Evolutionary conservation across 2,797 vertebrate species (phyloP).

Genomic region (Brachyalestes nurse): DNA sequence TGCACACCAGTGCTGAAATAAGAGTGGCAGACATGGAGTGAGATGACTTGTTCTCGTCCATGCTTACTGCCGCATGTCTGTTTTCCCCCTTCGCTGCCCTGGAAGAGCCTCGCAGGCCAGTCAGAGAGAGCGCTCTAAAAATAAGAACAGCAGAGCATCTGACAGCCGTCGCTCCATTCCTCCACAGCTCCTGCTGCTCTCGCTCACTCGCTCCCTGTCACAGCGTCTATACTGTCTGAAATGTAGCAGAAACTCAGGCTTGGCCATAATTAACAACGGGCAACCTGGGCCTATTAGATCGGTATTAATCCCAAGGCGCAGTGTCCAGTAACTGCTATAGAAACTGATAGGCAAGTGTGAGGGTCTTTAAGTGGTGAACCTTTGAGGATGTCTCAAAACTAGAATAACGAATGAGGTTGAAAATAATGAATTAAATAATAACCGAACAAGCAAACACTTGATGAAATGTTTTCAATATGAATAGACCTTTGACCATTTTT

Average conservation of each 20-base stretch:
- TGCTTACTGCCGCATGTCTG: slow-evolving; percentile 26
- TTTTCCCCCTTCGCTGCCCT: not conserved
- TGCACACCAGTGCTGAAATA: slow-evolving; percentile 50
- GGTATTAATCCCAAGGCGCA: not conserved
- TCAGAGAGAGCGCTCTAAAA: slow-evolving; percentile 33
- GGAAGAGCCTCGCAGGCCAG: slow-evolving; percentile 42
- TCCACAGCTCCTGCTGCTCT: not conserved
- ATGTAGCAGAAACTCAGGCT: not conserved
- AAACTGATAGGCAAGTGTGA: too few species aligned
- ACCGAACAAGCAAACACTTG: too few species aligned
- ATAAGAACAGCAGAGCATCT: slow-evolving; percentile 42
- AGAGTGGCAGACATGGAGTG: slow-evolving; percentile 35
- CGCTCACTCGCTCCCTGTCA: slow-evolving; percentile 24
- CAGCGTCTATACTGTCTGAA: slow-evolving; percentile 28
- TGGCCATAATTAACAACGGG: not conserved
- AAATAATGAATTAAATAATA: too few species aligned
- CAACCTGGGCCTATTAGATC: not conserved
- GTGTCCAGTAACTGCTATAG: too few species aligned
- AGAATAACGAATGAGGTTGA: too few species aligned
- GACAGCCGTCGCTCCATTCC: slow-evolving; percentile 42
- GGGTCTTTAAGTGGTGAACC: too few species aligned
- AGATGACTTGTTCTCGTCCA: slow-evolving; percentile 13
- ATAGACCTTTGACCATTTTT: too few species aligned
- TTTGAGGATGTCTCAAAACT: too few species aligned
- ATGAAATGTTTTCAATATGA: too few species aligned